These are phyloP conservation scores for Tinea pellionella DNA, from an alignment of 2,888 invertebrate genomes.

Conservation along the genomic window DNA sequence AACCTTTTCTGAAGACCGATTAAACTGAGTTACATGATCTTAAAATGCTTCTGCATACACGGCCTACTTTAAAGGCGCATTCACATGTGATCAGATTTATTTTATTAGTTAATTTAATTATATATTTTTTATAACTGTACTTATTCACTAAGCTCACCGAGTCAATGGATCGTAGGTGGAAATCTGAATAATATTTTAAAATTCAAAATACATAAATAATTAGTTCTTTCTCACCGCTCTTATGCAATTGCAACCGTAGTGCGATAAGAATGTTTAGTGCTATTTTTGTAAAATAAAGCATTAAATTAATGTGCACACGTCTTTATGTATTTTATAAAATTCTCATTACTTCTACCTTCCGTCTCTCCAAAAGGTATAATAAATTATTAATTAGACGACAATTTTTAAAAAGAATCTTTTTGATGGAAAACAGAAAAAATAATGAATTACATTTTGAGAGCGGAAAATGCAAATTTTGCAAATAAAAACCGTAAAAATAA, in stretches of 20 bases:
- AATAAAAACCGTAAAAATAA: background rate
- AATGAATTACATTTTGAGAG: constrained; percentile 22
- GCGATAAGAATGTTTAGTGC: too few species aligned
- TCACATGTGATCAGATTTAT: constrained; percentile 13
- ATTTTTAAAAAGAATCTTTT: constrained; percentile 34
- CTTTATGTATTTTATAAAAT: constrained; percentile 25
- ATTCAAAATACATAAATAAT: too few species aligned
- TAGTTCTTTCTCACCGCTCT: too few species aligned
- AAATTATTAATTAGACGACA: constrained; percentile 46
- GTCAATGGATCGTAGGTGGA: too few species aligned
- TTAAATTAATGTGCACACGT: background rate
- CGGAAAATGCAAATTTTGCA: background rate
- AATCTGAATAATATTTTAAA: too few species aligned
- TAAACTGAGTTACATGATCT: constrained; percentile 38
- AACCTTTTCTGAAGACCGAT: constrained; percentile 32
- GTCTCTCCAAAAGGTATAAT: constrained; percentile 44
- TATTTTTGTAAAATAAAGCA: too few species aligned
- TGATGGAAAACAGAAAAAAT: constrained; percentile 23
- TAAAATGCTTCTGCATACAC: constrained; percentile 30
- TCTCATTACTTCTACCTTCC: constrained; percentile 32
- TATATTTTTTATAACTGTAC: too few species aligned
- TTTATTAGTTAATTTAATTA: too few species aligned
- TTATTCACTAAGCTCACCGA: too few species aligned
- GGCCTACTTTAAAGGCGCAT: constrained; percentile 19
- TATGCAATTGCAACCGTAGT: too few species aligned